phyloP scores from a whole-genome alignment of 2,797 vertebrate genomes.

The Myiotriccus ornatus region DNA sequence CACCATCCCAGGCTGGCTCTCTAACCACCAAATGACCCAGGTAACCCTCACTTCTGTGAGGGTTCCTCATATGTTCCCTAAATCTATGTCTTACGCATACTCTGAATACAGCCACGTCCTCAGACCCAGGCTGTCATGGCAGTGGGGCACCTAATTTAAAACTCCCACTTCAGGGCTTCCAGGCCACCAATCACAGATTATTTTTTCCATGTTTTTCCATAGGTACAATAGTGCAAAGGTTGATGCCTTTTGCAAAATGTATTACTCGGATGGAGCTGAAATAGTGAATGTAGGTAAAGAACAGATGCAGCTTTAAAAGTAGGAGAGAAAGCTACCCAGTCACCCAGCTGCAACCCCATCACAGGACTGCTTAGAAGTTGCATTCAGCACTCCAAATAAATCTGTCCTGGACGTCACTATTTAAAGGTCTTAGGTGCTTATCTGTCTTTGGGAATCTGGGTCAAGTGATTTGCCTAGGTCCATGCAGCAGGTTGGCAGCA shows the following conservation, averaged over 20 bases:
- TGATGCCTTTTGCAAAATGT: background rate
- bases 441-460: slow-evolving; percentile 46
- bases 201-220: background rate
- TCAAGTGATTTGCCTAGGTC: slow-evolving; percentile 43
- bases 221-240: background rate
- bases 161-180: background rate
- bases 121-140: background rate
- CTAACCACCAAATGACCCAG: background rate
- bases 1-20: background rate
- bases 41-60: background rate
- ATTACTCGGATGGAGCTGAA: background rate
- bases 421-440: slow-evolving; percentile 62
- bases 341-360: background rate
- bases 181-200: background rate
- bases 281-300: background rate
- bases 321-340: background rate
- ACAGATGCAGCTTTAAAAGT: background rate
- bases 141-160: background rate
- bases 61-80: background rate
- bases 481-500: background rate
- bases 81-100: background rate
- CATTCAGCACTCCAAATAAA: background rate
- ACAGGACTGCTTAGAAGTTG: background rate
- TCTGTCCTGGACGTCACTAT: slow-evolving; percentile 32
- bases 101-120: background rate